Percentiles rank a stretch among this genome's conserved stretches.
Evolutionary conservation across 2,888 invertebrate genomes (phyloP).

Genomic region (Cantharis flavilabris): DNA sequence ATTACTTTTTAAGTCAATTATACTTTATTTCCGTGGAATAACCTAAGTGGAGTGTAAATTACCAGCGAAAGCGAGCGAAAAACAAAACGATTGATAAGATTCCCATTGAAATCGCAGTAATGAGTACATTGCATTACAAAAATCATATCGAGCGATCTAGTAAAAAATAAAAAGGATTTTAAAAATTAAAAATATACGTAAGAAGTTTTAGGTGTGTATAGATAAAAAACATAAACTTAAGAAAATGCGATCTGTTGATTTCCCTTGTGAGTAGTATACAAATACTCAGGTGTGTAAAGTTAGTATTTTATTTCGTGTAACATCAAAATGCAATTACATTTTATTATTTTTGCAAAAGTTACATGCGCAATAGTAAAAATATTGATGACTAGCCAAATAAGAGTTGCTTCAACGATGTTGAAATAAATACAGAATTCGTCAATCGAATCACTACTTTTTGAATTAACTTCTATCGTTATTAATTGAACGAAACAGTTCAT

Average conservation of each 20-base stretch:
- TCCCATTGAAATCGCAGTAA: too few relatives aligned
- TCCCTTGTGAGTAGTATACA: conserved; percentile 39
- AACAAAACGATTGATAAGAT: too few relatives aligned
- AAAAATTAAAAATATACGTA: not conserved
- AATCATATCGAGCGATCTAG: not conserved
- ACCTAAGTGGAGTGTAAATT: too few relatives aligned
- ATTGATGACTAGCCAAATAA: not conserved
- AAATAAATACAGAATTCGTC: not conserved
- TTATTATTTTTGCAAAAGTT: conserved; percentile 18
- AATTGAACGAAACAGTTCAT: not conserved
- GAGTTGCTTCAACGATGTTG: not conserved
- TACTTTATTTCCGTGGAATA: too few relatives aligned
- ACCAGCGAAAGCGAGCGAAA: too few relatives aligned
- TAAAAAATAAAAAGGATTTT: not conserved
- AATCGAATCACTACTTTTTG: not conserved
- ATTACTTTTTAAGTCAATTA: too few relatives aligned
- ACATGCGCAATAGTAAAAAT: conserved; percentile 3
- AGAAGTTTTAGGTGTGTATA: not conserved
- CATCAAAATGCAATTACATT: conserved; percentile 36
- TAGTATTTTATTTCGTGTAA: conserved; percentile 25
- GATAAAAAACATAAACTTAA: conserved; percentile 13
- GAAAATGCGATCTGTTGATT: conserved; percentile 41
- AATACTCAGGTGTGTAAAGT: conserved; percentile 27
- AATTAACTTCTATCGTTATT: not conserved
- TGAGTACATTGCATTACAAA: too few relatives aligned